A percentile compares a stretch with the other conserved stretches of the same genome.
Conservation (phyloP, 1,140 invertebrate species). For the Hetaerina americana region DNA sequence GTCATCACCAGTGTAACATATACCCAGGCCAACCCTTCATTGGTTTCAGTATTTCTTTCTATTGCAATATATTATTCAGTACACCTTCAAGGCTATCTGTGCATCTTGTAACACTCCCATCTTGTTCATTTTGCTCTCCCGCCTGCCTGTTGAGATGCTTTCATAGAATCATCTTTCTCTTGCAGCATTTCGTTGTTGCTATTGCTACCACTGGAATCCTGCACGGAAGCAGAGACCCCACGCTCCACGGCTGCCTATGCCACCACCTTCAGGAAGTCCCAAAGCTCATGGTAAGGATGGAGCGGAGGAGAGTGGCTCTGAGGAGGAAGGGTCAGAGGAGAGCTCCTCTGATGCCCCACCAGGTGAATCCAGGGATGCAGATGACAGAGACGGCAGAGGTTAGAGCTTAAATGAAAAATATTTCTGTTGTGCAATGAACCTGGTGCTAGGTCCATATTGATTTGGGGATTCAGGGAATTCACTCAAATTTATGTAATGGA, state of each 20-base stretch:
- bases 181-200: constrained; percentile 70
- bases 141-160: constrained; percentile 2
- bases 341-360: neutral
- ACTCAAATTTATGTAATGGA: too few species aligned
- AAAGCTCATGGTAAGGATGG: neutral
- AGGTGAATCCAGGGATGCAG: neutral
- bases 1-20: too few species aligned
- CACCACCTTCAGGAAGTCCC: neutral
- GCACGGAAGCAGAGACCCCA: constrained; percentile 66
- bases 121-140: neutral
- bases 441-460: too few species aligned
- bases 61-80: too few species aligned
- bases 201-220: constrained; percentile 71
- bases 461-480: too few species aligned
- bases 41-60: too few species aligned
- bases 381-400: neutral
- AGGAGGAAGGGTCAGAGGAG: neutral
- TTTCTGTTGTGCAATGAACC: too few species aligned
- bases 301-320: neutral
- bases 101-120: neutral
- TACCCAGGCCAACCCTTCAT: too few species aligned
- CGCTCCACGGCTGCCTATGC: constrained; percentile 39
- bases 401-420: neutral
- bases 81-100: too few species aligned
- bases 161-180: neutral